Base-by-base conservation (phyloP, 1,140 invertebrate species). In the Sogatella furcifera region DNA sequence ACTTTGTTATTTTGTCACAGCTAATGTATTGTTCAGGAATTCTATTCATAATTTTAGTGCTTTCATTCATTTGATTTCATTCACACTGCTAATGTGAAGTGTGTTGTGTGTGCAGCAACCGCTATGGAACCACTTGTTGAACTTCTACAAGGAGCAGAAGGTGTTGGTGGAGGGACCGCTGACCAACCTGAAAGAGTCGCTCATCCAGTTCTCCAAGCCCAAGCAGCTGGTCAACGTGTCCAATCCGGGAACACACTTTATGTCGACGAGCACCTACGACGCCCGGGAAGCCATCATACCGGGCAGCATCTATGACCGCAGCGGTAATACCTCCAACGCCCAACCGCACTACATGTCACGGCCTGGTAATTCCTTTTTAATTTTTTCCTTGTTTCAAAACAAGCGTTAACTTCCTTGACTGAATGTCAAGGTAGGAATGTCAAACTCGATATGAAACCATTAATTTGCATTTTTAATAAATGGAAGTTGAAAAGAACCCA, bases 121-220 rank as follows among this genome's bases (percentile, higher is more conserved):
- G 0, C 76, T 99, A 0, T 99, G 97, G 97, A 98, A 99, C 73
- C 95, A 99, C 71, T 76, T 99, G 61, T 77, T 99, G 19, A 93
- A 90, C 41, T 97, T 97, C 70, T 99, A 97, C 77, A 99, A 99
- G 71, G 96, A 99, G 70, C 91, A 97, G 65, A 92, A 95, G 70
- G 93, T 97, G 31, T 77, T 99, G 3, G 96, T 98, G 0, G 97
- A 99, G 77, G 97, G 97, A 0, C 95, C 97, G 0, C 75, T 99
- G 10, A 98, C 93, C 61, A 98, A 98, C 75, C 77, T 99, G 2
- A 98, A 98, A 72, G 93, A 98, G 71, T 95, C 92, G 0, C 83
- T 93, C 70, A 96, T 99, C 52, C 94, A 96, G 71, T 97, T 99
- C 71, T 90, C 93, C 9, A 98, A 98, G 74, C 95, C 96, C 8